Evolutionary conservation across 2,113 vertebrate species (phyloP).

Genomic region (Clarias magur): DNA sequence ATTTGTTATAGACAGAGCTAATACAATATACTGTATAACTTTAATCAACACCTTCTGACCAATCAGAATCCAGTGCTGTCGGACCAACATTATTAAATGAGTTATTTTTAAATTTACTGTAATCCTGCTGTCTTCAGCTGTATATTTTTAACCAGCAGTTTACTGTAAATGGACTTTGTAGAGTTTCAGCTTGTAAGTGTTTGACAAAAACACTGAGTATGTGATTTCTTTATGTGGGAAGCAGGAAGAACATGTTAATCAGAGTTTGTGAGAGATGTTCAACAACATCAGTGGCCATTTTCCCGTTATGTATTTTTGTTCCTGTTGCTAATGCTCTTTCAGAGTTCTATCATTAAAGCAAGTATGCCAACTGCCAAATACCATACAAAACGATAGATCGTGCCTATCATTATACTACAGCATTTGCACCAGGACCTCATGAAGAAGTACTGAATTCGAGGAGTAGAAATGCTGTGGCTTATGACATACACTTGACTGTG

Average conservation of each 20-base stretch:
- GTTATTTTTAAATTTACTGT: not conserved
- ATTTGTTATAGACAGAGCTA: not conserved
- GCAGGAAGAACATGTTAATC: not conserved
- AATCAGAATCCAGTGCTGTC: not conserved
- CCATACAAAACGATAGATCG: no score
- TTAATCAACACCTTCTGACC: not conserved
- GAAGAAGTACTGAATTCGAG: not conserved
- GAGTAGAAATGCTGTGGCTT: not conserved
- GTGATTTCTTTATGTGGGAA: not conserved
- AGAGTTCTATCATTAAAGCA: not conserved
- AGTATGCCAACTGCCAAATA: not conserved
- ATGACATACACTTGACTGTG: not conserved
- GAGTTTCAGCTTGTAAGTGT: not conserved
- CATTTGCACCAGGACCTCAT: constrained; percentile 6
- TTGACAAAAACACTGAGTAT: not conserved
- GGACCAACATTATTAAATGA: not conserved
- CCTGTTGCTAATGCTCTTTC: not conserved
- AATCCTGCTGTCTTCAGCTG: not conserved
- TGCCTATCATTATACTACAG: not conserved
- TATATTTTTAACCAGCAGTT: not conserved
- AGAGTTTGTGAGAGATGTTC: not conserved
- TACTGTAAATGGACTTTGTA: not conserved
- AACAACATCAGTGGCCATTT: not conserved
- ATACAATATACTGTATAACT: not conserved
- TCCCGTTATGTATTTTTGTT: not conserved